Conservation (phyloP, 1,140 invertebrate species). For the Ladona fulva region DNA sequence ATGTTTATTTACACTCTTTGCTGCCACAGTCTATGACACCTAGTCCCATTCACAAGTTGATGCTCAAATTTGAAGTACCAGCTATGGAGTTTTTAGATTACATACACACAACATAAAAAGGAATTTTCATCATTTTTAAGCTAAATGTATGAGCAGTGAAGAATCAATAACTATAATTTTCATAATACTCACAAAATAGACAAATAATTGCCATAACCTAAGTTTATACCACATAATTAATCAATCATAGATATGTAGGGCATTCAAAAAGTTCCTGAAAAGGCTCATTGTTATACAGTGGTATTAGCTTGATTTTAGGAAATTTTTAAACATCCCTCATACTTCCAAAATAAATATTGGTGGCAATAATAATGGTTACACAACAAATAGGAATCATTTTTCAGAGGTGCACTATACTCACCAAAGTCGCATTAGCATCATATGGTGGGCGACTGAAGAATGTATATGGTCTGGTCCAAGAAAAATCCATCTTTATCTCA, state of each 20-base stretch:
- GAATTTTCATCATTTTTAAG: too few species aligned
- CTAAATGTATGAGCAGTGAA: too few species aligned
- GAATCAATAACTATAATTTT: too few species aligned
- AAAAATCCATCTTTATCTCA: neutral
- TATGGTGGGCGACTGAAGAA: neutral
- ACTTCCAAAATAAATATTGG: neutral
- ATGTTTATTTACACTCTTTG: too few species aligned
- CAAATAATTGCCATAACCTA: too few species aligned
- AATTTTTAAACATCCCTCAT: neutral
- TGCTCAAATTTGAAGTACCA: too few species aligned
- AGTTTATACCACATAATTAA: neutral
- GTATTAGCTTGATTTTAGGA: neutral
- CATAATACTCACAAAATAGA: too few species aligned
- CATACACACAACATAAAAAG: too few species aligned
- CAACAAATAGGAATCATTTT: neutral
- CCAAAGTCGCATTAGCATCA: neutral
- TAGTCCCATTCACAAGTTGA: too few species aligned
- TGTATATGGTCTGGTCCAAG: neutral
- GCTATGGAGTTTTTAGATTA: too few species aligned
- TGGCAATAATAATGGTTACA: neutral
- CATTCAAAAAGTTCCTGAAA: neutral
- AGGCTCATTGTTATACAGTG: neutral
- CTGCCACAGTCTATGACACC: too few species aligned
- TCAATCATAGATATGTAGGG: neutral
- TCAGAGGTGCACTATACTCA: neutral